Base-by-base conservation (phyloP, 2,797 vertebrate genomes). In the Alosa sapidissima region DNA sequence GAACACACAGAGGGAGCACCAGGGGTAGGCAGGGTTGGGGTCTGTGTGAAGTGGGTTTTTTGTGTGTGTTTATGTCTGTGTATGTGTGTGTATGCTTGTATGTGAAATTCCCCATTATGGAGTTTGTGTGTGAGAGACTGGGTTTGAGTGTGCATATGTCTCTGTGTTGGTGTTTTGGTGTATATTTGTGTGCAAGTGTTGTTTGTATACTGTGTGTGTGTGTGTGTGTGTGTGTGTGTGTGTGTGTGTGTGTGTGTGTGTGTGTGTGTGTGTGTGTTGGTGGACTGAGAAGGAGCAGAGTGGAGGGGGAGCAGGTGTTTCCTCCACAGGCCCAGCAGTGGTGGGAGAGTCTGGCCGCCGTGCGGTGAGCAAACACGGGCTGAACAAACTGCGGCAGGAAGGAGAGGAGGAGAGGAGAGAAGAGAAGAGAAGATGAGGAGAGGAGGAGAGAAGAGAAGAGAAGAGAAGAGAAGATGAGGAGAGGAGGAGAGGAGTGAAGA, bases 271-370 rank as follows among this genome's bases (percentile, higher is more conserved):
- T 85, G 49, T 84, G 3, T 11, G 21, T 81, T 52, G 83, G 81
- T 89, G 60, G 89, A 65, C 89, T 82, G 88, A 81, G 83, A 49
- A 78, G 65, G 48, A 33, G 72, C 19, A 58, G 45, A 87, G 88
- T 88, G 84, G 88, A 88, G 51, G 90, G 8, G 8, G 85, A 90
- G 87, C 93, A 95, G 93, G 92, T 95, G 94, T 94, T 95, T 94
- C 93, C 93, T 94, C 93, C 82, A 21, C 55, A 88, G 91, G 87
- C 90, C 90, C 87, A 90, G 87, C 86, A 90, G 90, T 88, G 90
- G 90, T 91, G 92, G 90, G 92, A 90, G 81, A 45, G 82, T 81
- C 52, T 58, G 87, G 86, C 85, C 82, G 81, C 89, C 92, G 83
- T 60, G 41, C 89, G 85, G 92, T 91, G 92, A 90, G 89, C 89